Evolutionary conservation across 1,140 invertebrate species (phyloP).

Genomic region (Drosophila busckii): DNA sequence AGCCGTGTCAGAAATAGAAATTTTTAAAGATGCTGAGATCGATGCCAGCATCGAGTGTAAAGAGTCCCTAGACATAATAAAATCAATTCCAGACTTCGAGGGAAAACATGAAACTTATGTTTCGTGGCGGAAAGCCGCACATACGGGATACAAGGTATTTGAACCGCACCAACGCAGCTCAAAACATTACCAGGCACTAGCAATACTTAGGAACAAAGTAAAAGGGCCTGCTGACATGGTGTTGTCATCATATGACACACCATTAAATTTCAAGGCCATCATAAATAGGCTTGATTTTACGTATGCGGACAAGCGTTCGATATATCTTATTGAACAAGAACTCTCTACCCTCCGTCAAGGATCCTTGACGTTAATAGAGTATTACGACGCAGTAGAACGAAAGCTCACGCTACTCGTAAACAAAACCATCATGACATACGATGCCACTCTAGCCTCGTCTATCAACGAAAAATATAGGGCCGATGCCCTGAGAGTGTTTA

Average conservation of each 20-base stretch:
- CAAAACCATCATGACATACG: conserved; percentile 31
- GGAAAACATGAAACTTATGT: conserved; percentile 36
- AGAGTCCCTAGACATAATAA: conserved; percentile 32
- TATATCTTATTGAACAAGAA: conserved; percentile 33
- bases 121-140: conserved; percentile 26
- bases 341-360: conserved; percentile 21
- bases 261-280: conserved; percentile 37
- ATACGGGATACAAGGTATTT: conserved; percentile 39
- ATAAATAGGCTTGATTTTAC: conserved; percentile 25
- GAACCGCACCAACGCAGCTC: conserved; percentile 28
- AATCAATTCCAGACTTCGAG: conserved; percentile 31
- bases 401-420: conserved; percentile 25
- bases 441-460: not conserved
- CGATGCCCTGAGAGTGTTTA: conserved; percentile 6
- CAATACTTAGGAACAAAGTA: conserved; percentile 42
- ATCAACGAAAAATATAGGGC: conserved; percentile 13
- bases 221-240: conserved; percentile 24
- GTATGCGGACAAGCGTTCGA: conserved; percentile 31
- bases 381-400: conserved; percentile 21
- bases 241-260: conserved; percentile 32
- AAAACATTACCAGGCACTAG: conserved; percentile 33
- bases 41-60: conserved; percentile 8
- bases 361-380: conserved; percentile 5
- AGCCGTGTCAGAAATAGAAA: conserved; percentile 5
- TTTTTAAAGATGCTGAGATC: conserved; percentile 11